Evolutionary conservation across 2,888 invertebrate genomes (phyloP), one percentile per base, ranked within the genome.

Genomic region (Blastobasis lacticolella): DNA sequence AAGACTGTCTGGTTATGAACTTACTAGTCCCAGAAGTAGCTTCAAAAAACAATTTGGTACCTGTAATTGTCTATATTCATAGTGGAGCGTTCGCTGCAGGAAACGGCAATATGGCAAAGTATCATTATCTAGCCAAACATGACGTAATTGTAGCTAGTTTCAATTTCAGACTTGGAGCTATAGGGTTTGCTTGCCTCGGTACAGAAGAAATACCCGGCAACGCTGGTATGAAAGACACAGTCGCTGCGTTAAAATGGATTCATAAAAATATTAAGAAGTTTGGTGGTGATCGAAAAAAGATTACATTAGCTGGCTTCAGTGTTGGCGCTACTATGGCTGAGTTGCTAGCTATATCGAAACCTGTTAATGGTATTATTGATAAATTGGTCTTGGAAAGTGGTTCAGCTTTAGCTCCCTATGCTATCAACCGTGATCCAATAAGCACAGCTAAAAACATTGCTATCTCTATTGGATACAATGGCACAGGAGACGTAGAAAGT

Each of bases 251-350:
- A 47, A 78, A 90, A 58, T 94, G 94, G 93, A 89, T 94, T 1
- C 90, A 92, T 56, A 91, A 92, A 56, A 93, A 96, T 71, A 93
- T 96, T 6, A 83, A 62, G 10, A 89, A 90, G 49, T 96, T 97
- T 72, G 94, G 95, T 10, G 97, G 97, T 6, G 93, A 96, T 80
- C 91, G 93, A 0, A 89, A 91, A 40, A 91, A 91, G 65, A 90
- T 97, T 0, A 96, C 96, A 0, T 73, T 97, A 1, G 91, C 95
- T 67, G 97, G 97, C 0, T 95, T 94, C 67, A 94, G 94, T 53
- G 93, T 95, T 5, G 94, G 94, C 6, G 94, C 93, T 0, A 83
- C 91, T 1, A 74, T 87, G 74, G 86, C 84, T 6, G 86, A 87
- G 51, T 47, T 88, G 4, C 60, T 85, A 10, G 69, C 75, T 0